These are phyloP conservation scores for Tyria jacobaeae DNA, from an alignment of 2,888 invertebrate genomes.

Conservation along the genomic window DNA sequence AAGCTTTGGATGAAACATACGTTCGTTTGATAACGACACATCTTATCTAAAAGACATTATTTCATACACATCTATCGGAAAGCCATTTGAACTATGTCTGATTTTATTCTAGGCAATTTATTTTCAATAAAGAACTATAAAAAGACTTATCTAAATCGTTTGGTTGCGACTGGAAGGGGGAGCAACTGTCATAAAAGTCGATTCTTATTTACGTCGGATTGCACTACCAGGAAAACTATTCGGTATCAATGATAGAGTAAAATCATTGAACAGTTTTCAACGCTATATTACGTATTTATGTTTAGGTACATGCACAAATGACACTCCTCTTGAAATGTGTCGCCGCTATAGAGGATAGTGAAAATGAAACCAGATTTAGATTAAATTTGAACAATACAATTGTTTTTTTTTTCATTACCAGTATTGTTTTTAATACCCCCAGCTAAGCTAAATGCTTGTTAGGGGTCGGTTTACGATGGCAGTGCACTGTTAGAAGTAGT, in stretches of 20 bases:
- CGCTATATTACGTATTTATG: too few species aligned
- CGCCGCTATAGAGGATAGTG: too few species aligned
- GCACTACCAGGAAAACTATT: slow-evolving; percentile 64
- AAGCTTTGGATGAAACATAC: slow-evolving; percentile 60
- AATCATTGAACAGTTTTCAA: slow-evolving; percentile 9
- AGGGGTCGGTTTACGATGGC: too few species aligned
- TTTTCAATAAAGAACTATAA: slow-evolving; percentile 87
- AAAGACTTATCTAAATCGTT: slow-evolving; percentile 86
- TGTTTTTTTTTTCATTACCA: too few species aligned
- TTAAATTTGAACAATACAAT: too few species aligned
- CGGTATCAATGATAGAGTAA: slow-evolving; percentile 11
- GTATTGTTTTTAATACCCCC: too few species aligned
- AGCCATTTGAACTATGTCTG: slow-evolving; percentile 83
- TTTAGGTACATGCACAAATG: too few species aligned
- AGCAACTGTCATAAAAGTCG: slow-evolving; percentile 79
- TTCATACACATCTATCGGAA: slow-evolving; percentile 86
- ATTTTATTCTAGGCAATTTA: slow-evolving; percentile 87
- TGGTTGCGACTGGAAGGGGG: slow-evolving; percentile 74
- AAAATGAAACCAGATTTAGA: too few species aligned
- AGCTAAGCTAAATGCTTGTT: too few species aligned
- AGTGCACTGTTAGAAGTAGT: too few species aligned
- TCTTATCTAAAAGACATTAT: slow-evolving; percentile 82
- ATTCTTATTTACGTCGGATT: slow-evolving; percentile 80
- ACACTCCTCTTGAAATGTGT: too few species aligned
- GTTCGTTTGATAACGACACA: slow-evolving; percentile 68